Percentiles rank a stretch among this genome's conserved stretches.
phyloP scores from a whole-genome alignment of 2,113 vertebrate genomes.

The Phylloscopus trochiloides region DNA sequence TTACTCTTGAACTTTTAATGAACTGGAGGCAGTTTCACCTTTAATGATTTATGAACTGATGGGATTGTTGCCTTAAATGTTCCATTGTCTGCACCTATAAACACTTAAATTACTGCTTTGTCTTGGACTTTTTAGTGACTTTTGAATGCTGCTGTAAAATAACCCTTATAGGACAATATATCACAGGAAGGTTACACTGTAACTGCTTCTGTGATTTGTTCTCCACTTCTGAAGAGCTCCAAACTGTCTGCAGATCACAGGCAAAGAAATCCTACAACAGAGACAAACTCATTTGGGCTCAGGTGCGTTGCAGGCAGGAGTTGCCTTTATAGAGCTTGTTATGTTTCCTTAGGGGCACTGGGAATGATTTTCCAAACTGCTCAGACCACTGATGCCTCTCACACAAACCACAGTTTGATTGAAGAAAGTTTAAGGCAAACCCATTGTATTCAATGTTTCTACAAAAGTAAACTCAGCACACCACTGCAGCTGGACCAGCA shows the following conservation, averaged over 20 bases:
- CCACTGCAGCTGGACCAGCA: neutral
- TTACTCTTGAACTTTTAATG: neutral
- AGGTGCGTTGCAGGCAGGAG: neutral
- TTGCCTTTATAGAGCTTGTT: neutral
- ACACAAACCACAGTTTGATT: neutral
- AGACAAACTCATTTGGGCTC: neutral
- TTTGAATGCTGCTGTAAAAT: neutral
- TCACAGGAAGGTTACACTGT: neutral
- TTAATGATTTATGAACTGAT: conserved; percentile 5
- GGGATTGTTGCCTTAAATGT: neutral
- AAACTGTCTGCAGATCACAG: neutral
- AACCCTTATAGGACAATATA: neutral
- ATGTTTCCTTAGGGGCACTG: rapidly evolving
- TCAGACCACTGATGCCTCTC: neutral
- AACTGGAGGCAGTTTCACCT: neutral
- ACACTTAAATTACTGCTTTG: neutral
- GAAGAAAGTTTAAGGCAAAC: neutral
- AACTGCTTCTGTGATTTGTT: neutral
- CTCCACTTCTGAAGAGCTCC: neutral
- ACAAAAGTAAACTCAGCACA: neutral
- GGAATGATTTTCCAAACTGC: neutral
- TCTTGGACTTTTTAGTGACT: neutral
- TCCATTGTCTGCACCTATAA: neutral
- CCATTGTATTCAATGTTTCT: neutral
- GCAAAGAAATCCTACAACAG: neutral